These are phyloP conservation scores for Zaprionus davidi DNA, from an alignment of 1,140 invertebrate genomes.

Conservation along the genomic window DNA sequence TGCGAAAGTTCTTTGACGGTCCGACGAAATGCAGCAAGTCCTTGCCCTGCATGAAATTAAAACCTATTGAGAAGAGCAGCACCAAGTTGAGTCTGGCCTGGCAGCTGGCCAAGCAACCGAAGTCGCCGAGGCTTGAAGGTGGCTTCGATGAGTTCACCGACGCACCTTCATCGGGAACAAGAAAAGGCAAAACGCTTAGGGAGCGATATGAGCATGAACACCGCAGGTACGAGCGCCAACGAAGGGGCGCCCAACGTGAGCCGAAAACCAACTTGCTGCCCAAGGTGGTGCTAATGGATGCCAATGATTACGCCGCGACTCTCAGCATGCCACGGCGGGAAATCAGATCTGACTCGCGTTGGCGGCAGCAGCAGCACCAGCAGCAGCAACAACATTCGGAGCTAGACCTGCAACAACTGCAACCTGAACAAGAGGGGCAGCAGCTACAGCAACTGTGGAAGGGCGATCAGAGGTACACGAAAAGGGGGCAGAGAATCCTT, in stretches of 20 bases:
- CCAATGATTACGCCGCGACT: not conserved
- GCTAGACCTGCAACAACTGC: no score
- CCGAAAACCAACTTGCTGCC: not conserved
- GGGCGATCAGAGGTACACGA: no score
- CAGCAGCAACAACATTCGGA: no score
- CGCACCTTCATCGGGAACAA: not conserved
- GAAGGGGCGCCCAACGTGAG: no score
- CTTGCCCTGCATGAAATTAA: not conserved
- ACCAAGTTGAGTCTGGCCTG: constrained; percentile 22
- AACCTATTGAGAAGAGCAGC: not conserved
- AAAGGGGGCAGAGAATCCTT: no score
- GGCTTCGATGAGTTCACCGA: not conserved
- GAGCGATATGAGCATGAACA: no score
- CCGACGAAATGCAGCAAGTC: not conserved
- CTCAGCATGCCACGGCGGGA: no score
- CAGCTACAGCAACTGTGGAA: not conserved
- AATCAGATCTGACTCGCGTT: no score
- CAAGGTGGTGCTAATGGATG: constrained; percentile 24
- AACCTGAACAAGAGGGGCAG: not conserved
- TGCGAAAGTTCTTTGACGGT: constrained; percentile 6
- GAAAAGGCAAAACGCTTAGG: not conserved
- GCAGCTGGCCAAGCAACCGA: constrained; percentile 35
- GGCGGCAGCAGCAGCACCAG: not conserved
- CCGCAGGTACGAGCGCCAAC: not conserved
- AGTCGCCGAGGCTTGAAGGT: not conserved